Evolutionary conservation across 1,140 invertebrate species (phyloP).

Genomic region (Cheumatopsyche charites): DNA sequence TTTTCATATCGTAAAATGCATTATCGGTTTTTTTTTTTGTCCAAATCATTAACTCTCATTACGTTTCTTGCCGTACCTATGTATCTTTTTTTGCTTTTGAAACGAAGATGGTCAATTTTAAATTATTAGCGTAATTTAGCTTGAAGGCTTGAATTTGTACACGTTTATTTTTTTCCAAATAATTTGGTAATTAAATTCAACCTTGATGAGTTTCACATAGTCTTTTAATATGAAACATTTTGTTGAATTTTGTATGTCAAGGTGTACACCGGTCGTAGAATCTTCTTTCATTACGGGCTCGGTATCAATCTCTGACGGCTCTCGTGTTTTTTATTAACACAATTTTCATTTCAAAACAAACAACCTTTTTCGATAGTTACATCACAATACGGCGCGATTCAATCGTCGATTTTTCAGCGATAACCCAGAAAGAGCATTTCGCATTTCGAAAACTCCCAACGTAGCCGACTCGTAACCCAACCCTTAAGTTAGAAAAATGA

Average conservation of each 20-base stretch:
- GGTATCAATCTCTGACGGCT: neutral
- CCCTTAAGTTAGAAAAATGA: neutral
- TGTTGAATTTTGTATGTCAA: conserved; percentile 2
- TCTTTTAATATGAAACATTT: conserved; percentile 6
- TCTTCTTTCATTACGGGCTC: neutral
- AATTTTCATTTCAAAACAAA: too few species aligned
- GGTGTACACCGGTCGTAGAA: neutral
- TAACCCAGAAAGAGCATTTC: neutral
- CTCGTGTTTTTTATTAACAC: neutral
- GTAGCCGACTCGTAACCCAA: too few species aligned
- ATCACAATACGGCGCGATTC: neutral
- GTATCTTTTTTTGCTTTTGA: neutral
- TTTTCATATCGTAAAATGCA: conserved; percentile 1
- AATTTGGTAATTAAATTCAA: conserved; percentile 3
- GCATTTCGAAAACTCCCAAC: conserved; percentile 4
- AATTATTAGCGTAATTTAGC: conserved; percentile 10
- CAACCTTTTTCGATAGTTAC: neutral
- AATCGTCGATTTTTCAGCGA: neutral
- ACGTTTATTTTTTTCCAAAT: neutral
- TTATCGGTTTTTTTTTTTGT: neutral
- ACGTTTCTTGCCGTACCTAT: neutral
- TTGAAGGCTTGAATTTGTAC: neutral
- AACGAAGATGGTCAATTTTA: conserved; percentile 17
- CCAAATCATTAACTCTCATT: neutral
- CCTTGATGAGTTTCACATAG: neutral